Percentiles rank a stretch among this genome's conserved stretches.
Evolutionary conservation across 2,797 vertebrate species (phyloP).

Genomic region (Nyctalus aviator): DNA sequence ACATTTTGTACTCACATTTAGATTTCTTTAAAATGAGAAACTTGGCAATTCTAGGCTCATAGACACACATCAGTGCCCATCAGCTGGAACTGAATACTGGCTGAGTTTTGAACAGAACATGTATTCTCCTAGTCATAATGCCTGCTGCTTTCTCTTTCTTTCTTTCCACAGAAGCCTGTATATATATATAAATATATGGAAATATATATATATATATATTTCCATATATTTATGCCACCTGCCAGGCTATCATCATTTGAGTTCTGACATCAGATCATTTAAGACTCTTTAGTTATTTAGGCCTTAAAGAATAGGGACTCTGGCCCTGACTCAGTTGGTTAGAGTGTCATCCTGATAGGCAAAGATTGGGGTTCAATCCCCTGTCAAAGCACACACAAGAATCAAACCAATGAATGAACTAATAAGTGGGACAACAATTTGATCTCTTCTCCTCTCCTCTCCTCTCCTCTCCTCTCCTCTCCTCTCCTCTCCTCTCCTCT

Average conservation of each 20-base stretch:
- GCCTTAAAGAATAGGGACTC: not conserved
- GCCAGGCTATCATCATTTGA: not conserved
- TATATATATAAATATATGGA: not conserved
- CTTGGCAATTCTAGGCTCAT: not conserved
- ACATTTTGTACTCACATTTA: not conserved
- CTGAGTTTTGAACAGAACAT: not conserved
- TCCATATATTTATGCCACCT: not conserved
- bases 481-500: not conserved
- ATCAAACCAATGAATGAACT: not conserved
- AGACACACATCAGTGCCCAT: not conserved
- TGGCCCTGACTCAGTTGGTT: not conserved
- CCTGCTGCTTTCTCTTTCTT: not conserved
- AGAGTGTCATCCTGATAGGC: not conserved
- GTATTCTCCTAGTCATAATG: not conserved
- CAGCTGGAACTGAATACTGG: not conserved
- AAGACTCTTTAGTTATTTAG: not conserved
- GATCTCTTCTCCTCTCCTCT: no score
- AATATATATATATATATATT: not conserved
- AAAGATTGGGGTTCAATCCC: not conserved
- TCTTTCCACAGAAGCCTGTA: not conserved
- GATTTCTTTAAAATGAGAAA: constrained; percentile 11
- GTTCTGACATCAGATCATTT: constrained; percentile 12
- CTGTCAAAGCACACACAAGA: not conserved
- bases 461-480: not conserved
- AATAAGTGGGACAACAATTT: not conserved